Percentiles rank a stretch among this genome's conserved stretches.
Conservation (phyloP, 2,113 vertebrate genomes). For the Meleagris gallopavo region DNA sequence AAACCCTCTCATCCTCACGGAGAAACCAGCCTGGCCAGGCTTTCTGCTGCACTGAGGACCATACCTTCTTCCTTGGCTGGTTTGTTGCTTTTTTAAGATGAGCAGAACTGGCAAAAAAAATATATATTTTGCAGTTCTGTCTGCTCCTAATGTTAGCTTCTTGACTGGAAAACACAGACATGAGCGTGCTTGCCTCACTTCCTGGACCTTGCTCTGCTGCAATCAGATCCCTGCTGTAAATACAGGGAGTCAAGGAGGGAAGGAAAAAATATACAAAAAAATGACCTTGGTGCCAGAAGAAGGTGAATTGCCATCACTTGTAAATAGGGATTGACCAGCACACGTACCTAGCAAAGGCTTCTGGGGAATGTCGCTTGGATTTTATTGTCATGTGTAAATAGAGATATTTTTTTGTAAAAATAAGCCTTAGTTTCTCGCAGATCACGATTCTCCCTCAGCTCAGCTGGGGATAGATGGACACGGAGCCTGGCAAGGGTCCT, state of each 20-base stretch:
- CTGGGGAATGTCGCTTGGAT: not conserved
- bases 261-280: not conserved
- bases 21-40: not conserved
- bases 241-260: not conserved
- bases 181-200: not conserved
- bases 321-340: not conserved
- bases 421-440: constrained; percentile 49
- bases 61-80: rapidly evolving
- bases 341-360: not conserved
- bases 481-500: not conserved
- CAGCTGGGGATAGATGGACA: not conserved
- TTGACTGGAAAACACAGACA: not conserved
- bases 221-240: not conserved
- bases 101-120: not conserved
- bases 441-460: constrained; percentile 46
- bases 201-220: not conserved
- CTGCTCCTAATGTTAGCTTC: not conserved
- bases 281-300: not conserved
- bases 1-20: not conserved
- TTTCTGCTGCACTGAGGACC: rapidly evolving
- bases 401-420: constrained; percentile 43
- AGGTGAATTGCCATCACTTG: not conserved
- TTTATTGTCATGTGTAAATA: constrained; percentile 66
- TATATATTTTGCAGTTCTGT: not conserved
- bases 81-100: not conserved